Base-by-base conservation (phyloP, 2,113 vertebrate genomes). In the Athene noctua region DNA sequence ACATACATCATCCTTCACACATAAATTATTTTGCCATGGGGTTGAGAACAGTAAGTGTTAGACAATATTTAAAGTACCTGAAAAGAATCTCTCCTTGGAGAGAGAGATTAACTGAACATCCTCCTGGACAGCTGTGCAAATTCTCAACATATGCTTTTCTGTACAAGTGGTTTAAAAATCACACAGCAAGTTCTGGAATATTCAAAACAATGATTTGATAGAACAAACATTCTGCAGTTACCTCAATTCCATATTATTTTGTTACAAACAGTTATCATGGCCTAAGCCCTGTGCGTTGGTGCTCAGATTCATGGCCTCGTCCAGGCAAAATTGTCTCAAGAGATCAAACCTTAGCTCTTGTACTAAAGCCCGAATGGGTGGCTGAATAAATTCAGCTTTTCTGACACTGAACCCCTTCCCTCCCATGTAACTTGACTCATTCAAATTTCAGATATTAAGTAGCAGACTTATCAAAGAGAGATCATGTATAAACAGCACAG, bases 1-100 rank as follows among this genome's bases (percentile, higher is more conserved):
- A 94, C 80, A 92, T 51, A 83, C 91, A 87, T 36, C 62, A 54
- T 73, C 92, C 96, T 94, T 95, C 95, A 95, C 52, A 94, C 79
- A 81, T 19, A n/a, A 78, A 52, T 30, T 30, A 78, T 40, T 66
- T 15, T 86, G 92, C 77, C 83, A 58, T 13, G 87, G 77, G 27
- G 44, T 52, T 55, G 81, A 95, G 81, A 95, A 90, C 36, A 67
- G 36, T 14, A 66, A 59, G 36, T 81, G 47, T 79, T 86, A 67
- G 87, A 90, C 72, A 92, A 78, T 55, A 79, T 13, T 92, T 61
- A 90, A 94, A 92, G 59, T 94, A 96, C 92, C 88, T 94, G 87
- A 85, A 95, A 70, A 92, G 52, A 81, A 77, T 77, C 92, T 94
- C 92, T 78, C 75, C 66, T 81, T 9, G 75, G 72, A 62, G 61